These are phyloP conservation scores for Diarsia rubi DNA, from an alignment of 2,888 invertebrate species.

Conservation along the genomic window DNA sequence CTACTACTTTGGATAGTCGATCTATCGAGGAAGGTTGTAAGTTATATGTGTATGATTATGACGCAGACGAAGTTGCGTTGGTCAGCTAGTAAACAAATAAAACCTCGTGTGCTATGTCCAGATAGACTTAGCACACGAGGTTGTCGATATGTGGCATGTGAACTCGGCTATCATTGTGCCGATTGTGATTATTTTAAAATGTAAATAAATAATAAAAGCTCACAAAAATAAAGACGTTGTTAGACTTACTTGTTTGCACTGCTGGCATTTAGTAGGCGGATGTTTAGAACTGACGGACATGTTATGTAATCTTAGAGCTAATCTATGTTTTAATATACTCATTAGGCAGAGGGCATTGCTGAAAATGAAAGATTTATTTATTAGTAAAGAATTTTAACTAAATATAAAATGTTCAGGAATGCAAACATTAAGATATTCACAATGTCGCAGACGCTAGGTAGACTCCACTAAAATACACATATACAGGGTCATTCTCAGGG, in stretches of 20 bases:
- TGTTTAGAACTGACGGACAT: conserved; percentile 85
- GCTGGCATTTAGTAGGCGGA: conserved; percentile 83
- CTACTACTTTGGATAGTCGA: too few species aligned
- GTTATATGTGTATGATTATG: too few species aligned
- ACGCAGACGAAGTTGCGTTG: too few species aligned
- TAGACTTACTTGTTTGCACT: conserved; percentile 84
- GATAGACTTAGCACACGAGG: too few species aligned
- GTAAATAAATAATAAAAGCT: conserved; percentile 3
- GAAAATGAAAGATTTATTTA: conserved; percentile 66
- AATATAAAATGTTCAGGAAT: background rate
- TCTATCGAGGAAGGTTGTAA: too few species aligned
- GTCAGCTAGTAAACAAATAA: too few species aligned
- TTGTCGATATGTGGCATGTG: too few species aligned
- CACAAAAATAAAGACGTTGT: background rate
- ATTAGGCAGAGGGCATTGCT: conserved; percentile 90
- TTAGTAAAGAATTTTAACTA: background rate
- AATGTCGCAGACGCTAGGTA: background rate
- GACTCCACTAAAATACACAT: background rate
- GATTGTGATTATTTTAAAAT: too few species aligned
- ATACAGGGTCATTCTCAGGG: background rate
- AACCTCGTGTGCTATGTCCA: too few species aligned
- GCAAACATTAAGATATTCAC: background rate
- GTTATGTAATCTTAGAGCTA: conserved; percentile 88
- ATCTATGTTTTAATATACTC: conserved; percentile 89
- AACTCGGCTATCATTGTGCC: too few species aligned